These are phyloP conservation scores for Neogale vison DNA, from an alignment of 2,113 vertebrate genomes.

Conservation along the genomic window DNA sequence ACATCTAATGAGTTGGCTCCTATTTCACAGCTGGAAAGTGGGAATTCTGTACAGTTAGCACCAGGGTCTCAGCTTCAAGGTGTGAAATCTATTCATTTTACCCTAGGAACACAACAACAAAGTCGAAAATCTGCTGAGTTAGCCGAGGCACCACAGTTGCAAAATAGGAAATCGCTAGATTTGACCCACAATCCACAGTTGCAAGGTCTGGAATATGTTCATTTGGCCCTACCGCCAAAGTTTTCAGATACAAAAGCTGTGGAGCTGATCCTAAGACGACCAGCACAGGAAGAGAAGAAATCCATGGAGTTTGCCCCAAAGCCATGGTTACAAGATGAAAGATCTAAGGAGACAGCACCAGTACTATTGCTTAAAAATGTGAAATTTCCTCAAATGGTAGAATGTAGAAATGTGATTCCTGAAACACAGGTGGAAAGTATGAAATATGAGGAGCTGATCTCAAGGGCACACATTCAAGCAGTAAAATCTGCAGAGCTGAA, in stretches of 20 bases:
- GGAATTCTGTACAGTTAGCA: background rate
- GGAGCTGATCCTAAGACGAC: background rate
- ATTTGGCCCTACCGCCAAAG: background rate
- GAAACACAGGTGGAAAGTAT: background rate
- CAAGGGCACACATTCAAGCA: background rate
- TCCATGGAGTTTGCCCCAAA: background rate
- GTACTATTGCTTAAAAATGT: background rate
- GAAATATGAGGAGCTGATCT: background rate
- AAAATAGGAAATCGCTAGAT: constrained; percentile 7
- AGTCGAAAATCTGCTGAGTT: constrained; percentile 23
- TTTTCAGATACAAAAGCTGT: constrained; percentile 28
- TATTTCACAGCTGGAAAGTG: background rate
- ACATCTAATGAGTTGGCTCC: constrained; percentile 7
- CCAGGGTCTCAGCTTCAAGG: background rate
- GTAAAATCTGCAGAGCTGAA: constrained; percentile 25
- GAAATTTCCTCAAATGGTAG: constrained; percentile 33
- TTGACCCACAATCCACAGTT: background rate
- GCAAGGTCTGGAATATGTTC: constrained; percentile 28
- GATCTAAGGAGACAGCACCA: background rate
- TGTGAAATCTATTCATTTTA: background rate
- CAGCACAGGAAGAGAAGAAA: background rate
- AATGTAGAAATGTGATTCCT: constrained; percentile 1
- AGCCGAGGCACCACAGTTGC: background rate
- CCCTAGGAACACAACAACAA: constrained; percentile 15
- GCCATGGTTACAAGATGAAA: constrained; percentile 24